Evolutionary conservation across 2,113 vertebrate genomes (phyloP).

Genomic region (Perca schrenkii): DNA sequence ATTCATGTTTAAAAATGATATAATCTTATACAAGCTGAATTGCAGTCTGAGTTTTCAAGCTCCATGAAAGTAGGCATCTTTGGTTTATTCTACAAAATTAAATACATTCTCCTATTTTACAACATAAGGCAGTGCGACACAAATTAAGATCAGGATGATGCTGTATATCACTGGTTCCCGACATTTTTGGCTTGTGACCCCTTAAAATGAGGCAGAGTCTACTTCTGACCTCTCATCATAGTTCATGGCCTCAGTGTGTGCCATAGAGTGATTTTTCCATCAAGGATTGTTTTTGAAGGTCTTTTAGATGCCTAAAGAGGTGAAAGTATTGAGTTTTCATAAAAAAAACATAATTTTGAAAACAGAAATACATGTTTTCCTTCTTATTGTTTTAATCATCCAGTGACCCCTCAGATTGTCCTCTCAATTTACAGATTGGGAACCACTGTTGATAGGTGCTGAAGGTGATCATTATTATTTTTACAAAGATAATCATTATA

Average conservation of each 20-base stretch:
- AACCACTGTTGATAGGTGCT: background rate
- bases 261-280: background rate
- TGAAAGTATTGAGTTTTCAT: background rate
- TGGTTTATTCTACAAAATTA: background rate
- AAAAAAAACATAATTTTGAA: too few relatives aligned
- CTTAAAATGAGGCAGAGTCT: background rate
- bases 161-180: background rate
- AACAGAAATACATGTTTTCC: background rate
- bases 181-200: too few relatives aligned
- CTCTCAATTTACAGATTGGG: background rate
- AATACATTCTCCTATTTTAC: background rate
- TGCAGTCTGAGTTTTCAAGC: background rate
- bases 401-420: background rate
- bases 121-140: background rate
- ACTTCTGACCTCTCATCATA: background rate
- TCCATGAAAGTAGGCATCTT: background rate
- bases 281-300: background rate
- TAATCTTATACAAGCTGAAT: background rate
- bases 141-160: background rate
- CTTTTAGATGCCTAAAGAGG: background rate
- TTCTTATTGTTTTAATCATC: background rate
- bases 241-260: background rate
- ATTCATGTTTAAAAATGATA: background rate
- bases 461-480: background rate
- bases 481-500: background rate